Evolutionary conservation across 2,888 invertebrate genomes (phyloP), one percentile per base, ranked within the genome.

Genomic region (Plebejus argus): DNA sequence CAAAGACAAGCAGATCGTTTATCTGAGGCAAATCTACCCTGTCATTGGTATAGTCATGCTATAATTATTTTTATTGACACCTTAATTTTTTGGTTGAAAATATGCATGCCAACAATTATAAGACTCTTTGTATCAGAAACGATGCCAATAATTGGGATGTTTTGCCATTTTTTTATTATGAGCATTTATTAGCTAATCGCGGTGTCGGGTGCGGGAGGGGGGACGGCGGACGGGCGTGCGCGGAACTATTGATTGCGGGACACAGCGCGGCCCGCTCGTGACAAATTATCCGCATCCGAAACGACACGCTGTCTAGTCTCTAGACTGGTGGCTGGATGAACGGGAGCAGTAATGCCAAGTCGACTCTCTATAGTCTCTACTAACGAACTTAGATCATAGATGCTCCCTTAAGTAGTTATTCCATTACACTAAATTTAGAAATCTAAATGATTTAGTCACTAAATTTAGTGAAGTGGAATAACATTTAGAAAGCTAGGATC

Each of bases 201-300:
- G 45, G 78, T 79, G 80, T 78, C 78, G 79, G 78, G 53, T 18
- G 53, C 5, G 53, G 15, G 15, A 4, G 49, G 49, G 74, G 79
- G 28, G 79, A 66, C 70, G 75, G 78, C 77, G 79, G 78, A 28
- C 80, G 81, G 81, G 81, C 82, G 79, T 85, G 85, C 85, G 85
- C 85, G 84, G 81, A 85, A 83, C 78, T 85, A 85, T 85, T 84
- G 85, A 85, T 85, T 81, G 82, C 53, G 53, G 18, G 53, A 71
- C 71, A 77, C 77, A 81, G 78, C 83, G 81, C 81, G 81, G 45
- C 82, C 82, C 82, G 82, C 77, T 77, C 82, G 83, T 84, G 84
- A 84, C 84, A 84, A 84, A 81, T 81, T 80, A 78, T 79, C 79
- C 39, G 78, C 77, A 61, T 61, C 61, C 61, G 61, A 61, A 61